phyloP scores from a whole-genome alignment of 2,113 vertebrate genomes.

The Engraulis encrasicolus region DNA sequence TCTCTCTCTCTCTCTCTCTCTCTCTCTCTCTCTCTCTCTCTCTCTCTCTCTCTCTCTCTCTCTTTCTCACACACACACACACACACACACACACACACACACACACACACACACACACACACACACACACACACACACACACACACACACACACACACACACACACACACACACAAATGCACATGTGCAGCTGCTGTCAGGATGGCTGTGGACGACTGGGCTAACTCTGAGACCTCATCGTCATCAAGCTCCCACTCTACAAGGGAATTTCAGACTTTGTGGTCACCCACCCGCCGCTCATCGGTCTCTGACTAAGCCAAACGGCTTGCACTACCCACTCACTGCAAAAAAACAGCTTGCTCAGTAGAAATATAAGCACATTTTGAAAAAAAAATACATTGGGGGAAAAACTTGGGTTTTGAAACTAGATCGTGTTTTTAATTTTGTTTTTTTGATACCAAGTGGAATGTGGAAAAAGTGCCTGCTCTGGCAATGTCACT shows the following conservation, averaged over 20 bases:
- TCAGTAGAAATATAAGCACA: not conserved
- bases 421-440: not conserved
- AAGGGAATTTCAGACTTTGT: conserved; percentile 1
- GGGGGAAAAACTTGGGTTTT: not conserved
- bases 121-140: conserved; percentile 17
- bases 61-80: no score
- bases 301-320: not conserved
- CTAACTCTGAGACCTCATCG: not conserved
- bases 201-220: not conserved
- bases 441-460: not conserved
- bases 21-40: no score
- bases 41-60: no score
- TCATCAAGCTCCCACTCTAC: not conserved
- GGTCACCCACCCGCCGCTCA: not conserved
- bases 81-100: no score
- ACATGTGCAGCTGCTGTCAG: not conserved
- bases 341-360: not conserved
- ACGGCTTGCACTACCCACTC: not conserved
- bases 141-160: no score
- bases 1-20: no score
- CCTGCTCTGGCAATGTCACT: not conserved
- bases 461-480: not conserved
- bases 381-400: not conserved
- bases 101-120: not conserved
- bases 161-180: not conserved